Conservation (phyloP, 2,113 vertebrate genomes). For the Seriola quinqueradiata region DNA sequence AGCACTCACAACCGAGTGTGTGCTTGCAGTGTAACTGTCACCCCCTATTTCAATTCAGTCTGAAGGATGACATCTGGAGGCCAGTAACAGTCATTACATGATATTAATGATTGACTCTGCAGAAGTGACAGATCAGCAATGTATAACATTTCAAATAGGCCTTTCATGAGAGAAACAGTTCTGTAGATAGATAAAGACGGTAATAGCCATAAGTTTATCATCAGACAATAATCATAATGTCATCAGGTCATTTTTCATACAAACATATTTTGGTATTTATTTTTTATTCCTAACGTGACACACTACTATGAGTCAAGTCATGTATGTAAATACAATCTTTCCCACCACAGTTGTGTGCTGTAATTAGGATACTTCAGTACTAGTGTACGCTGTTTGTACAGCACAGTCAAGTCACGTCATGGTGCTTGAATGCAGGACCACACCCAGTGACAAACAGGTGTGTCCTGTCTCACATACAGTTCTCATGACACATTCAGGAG, state of each 20-base stretch:
- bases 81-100: slow-evolving; percentile 53
- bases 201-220: neutral
- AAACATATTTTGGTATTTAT: neutral
- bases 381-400: neutral
- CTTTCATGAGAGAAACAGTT: neutral
- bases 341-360: too few relatives aligned
- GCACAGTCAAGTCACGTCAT: neutral
- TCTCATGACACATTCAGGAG: slow-evolving; percentile 1
- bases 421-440: slow-evolving; percentile 9
- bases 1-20: neutral
- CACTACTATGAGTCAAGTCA: neutral
- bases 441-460: slow-evolving; percentile 47
- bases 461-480: neutral
- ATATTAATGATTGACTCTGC: too few relatives aligned
- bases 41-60: neutral
- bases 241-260: neutral
- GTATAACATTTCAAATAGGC: neutral
- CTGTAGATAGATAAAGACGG: neutral
- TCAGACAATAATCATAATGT: neutral
- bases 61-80: slow-evolving; percentile 68
- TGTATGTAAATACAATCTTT: neutral
- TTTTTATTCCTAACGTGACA: neutral
- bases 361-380: too few relatives aligned
- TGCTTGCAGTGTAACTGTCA: neutral
- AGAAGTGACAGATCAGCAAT: too few relatives aligned